These are phyloP conservation scores for Triplophysa bombifrons DNA, from an alignment of 2,797 vertebrate species.

Conservation along the genomic window DNA sequence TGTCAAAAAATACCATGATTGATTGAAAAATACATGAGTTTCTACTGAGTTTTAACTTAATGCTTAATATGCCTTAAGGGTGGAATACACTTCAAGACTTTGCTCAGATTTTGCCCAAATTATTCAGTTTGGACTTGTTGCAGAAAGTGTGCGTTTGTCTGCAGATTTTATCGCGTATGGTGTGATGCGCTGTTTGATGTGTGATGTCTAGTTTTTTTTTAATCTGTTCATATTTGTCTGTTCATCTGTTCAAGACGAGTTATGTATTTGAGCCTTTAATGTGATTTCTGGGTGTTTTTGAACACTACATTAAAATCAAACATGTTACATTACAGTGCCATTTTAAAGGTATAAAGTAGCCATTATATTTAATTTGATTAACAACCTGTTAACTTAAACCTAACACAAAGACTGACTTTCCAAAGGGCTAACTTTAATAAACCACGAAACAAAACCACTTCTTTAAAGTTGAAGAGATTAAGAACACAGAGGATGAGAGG, in stretches of 20 bases:
- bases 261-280: too few species aligned
- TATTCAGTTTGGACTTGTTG: too few species aligned
- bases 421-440: slow-evolving; percentile 1
- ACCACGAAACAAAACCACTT: neutral
- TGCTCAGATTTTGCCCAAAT: too few species aligned
- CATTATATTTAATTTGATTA: neutral
- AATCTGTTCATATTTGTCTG: too few species aligned
- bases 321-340: neutral
- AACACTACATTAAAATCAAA: neutral
- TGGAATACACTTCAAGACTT: too few species aligned
- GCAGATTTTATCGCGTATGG: too few species aligned
- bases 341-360: neutral
- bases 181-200: too few species aligned
- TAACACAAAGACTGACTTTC: slow-evolving; percentile 2
- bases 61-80: neutral
- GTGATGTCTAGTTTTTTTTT: too few species aligned
- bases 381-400: neutral
- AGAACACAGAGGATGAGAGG: too few species aligned
- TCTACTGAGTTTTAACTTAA: neutral
- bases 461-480: neutral
- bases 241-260: too few species aligned
- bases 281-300: neutral
- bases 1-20: neutral
- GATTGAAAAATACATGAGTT: neutral
- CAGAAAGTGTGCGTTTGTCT: too few species aligned